A percentile compares a stretch with the other conserved stretches of the same genome.
phyloP scores from a whole-genome alignment of 2,113 vertebrate genomes.

The Canis aureus region DNA sequence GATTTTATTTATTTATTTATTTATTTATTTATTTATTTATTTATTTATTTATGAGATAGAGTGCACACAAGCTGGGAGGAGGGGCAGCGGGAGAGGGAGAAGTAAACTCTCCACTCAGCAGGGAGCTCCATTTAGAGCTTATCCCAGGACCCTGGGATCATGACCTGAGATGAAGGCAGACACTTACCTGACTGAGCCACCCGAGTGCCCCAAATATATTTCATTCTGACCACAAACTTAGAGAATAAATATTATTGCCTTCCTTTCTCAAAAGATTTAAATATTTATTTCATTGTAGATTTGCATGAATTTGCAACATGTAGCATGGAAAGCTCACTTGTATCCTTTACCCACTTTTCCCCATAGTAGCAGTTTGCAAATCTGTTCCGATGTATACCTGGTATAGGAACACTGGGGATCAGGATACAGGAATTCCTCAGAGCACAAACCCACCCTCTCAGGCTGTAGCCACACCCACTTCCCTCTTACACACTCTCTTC shows the following conservation, averaged over 20 bases:
- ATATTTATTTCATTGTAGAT: neutral
- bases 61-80: neutral
- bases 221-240: neutral
- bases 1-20: neutral
- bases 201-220: neutral
- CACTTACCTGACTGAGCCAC: neutral
- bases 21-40: neutral
- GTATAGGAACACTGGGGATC: accelerated
- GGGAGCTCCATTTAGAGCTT: neutral
- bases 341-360: neutral
- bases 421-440: no score
- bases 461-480: accelerated
- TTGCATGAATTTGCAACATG: neutral
- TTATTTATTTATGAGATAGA: neutral
- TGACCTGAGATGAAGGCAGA: neutral
- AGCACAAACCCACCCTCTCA: neutral
- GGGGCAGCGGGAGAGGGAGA: neutral
- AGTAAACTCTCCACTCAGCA: neutral
- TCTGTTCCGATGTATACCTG: accelerated
- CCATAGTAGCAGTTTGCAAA: neutral
- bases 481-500: no score
- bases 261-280: neutral
- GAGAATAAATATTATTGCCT: neutral
- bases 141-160: neutral
- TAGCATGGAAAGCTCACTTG: neutral